These are phyloP conservation scores for Ornithorhynchus anatinus DNA, from an alignment of 2,113 vertebrate species.

Conservation along the genomic window DNA sequence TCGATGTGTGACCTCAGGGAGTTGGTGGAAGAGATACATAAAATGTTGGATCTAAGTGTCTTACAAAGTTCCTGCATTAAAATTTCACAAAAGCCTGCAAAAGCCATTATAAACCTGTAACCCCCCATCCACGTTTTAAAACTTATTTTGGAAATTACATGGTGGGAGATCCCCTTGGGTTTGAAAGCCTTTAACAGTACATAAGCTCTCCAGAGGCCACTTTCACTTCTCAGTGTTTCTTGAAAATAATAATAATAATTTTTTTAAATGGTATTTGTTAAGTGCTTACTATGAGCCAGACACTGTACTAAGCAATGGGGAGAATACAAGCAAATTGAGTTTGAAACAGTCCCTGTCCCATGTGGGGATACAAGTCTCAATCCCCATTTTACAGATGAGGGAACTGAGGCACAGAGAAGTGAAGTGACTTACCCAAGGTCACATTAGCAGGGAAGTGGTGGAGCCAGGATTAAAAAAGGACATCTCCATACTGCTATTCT, in stretches of 20 bases:
- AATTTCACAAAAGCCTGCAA: neutral
- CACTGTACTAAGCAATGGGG: no score
- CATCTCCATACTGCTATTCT: neutral
- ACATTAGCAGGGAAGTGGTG: no score
- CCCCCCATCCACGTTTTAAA: accelerated
- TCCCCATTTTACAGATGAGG: no score
- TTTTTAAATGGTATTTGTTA: no score
- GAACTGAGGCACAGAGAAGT: no score
- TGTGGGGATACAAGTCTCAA: no score
- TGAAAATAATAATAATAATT: neutral
- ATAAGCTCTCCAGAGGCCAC: neutral
- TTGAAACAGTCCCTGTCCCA: no score
- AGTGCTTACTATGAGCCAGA: no score
- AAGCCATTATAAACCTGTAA: neutral
- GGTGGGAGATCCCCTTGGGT: neutral
- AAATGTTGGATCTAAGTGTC: accelerated
- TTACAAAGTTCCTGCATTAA: neutral
- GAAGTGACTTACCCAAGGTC: no score
- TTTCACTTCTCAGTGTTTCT: neutral
- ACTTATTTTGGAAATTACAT: neutral
- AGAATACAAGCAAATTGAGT: no score
- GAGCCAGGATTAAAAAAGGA: neutral
- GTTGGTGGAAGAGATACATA: neutral
- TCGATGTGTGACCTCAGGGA: neutral
- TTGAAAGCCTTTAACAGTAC: neutral